Evolutionary conservation across 2,797 vertebrate genomes (phyloP).

Genomic region (Oreochromis grahami): DNA sequence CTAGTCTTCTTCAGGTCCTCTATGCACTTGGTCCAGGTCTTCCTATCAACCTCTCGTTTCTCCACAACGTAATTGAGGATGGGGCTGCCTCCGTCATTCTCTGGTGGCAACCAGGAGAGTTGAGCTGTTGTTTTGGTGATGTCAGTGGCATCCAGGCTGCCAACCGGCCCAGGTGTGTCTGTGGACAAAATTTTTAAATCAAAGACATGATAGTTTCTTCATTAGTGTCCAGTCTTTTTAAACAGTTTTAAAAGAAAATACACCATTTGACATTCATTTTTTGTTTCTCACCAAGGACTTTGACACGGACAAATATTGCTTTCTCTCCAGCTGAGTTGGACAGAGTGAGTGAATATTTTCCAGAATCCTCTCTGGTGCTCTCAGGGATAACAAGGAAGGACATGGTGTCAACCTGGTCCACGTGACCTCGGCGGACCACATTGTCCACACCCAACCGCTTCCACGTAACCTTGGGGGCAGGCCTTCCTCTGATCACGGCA

Average conservation of each 20-base stretch:
- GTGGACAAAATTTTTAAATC: not conserved
- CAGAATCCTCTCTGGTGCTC: constrained; percentile 96
- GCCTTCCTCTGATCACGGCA: constrained; percentile 92
- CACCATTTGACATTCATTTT: not conserved
- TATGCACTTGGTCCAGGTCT: constrained; percentile 90
- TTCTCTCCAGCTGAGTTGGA: constrained; percentile 96
- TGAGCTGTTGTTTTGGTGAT: constrained; percentile 92
- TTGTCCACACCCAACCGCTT: constrained; percentile 92
- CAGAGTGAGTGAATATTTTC: constrained; percentile 92
- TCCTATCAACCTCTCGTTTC: constrained; percentile 94
- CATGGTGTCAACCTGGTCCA: constrained; percentile 97
- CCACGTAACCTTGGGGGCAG: constrained; percentile 95
- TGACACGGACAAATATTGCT: constrained; percentile 93
- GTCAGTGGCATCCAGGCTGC: constrained; percentile 84
- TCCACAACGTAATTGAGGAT: constrained; percentile 93
- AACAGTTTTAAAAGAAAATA: not conserved
- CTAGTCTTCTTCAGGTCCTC: constrained; percentile 94
- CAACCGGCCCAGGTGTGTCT: constrained; percentile 99
- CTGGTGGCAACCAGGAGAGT: constrained; percentile 93
- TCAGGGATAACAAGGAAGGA: constrained; percentile 96
- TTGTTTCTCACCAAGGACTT: constrained; percentile 86
- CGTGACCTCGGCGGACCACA: constrained; percentile 91
- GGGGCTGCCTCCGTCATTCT: constrained; percentile 94
- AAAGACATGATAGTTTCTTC: not conserved
- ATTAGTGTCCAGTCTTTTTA: not conserved